Conservation (phyloP, 2,888 invertebrate species). For the Calameuta pallipes region DNA sequence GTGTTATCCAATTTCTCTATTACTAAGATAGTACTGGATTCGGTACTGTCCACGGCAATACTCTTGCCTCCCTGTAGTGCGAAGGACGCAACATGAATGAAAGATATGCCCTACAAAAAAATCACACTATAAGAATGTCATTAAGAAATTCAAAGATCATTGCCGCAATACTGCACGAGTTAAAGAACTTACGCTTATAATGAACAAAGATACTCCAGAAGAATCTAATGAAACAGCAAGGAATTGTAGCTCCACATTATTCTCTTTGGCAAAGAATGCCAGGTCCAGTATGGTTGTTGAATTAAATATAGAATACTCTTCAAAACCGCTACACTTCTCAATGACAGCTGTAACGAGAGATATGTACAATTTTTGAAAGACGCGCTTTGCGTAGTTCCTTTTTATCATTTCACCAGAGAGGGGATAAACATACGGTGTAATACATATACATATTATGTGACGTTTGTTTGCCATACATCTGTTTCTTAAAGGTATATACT, state of each 20-base stretch:
- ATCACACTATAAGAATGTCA: background rate
- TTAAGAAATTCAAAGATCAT: background rate
- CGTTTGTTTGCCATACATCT: background rate
- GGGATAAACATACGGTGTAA: background rate
- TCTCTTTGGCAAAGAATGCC: constrained; percentile 34
- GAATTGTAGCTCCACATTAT: constrained; percentile 23
- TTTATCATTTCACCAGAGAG: background rate
- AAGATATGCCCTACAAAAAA: constrained; percentile 20
- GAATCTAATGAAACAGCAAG: constrained; percentile 35
- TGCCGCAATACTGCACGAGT: no score
- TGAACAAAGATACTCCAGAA: constrained; percentile 27
- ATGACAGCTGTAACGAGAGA: background rate
- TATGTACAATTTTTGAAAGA: background rate
- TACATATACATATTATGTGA: background rate
- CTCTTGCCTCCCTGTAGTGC: constrained; percentile 29
- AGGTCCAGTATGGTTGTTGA: constrained; percentile 28
- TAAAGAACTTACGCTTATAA: background rate
- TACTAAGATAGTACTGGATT: constrained; percentile 31
- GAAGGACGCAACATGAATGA: constrained; percentile 21
- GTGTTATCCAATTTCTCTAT: constrained; percentile 28
- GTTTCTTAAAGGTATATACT: background rate
- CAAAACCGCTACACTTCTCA: constrained; percentile 26
- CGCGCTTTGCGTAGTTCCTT: background rate
- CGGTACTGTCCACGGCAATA: constrained; percentile 33
- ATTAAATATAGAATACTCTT: constrained; percentile 21